Evolutionary conservation across 2,797 vertebrate genomes (phyloP).

Genomic region (Falco naumanni): DNA sequence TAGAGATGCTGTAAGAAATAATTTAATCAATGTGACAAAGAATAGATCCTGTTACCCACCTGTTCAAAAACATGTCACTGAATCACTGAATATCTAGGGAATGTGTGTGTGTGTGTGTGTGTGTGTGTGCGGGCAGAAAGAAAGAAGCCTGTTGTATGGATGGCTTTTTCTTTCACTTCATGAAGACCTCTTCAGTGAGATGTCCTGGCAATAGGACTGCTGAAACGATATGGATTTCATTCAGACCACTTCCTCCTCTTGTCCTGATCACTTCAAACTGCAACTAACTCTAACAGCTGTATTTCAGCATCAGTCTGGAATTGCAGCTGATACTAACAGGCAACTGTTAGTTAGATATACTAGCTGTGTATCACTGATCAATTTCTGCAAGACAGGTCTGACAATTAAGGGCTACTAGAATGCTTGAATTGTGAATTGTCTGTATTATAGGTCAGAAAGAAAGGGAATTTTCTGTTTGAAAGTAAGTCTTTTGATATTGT

Average conservation of each 20-base stretch:
- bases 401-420: not conserved
- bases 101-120: no score
- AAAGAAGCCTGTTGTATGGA: not conserved
- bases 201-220: not conserved
- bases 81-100: not conserved
- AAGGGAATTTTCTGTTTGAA: conserved; percentile 10
- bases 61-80: not conserved
- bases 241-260: not conserved
- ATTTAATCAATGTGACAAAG: not conserved
- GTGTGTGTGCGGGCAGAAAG: fast-evolving
- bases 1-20: not conserved
- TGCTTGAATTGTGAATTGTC: not conserved
- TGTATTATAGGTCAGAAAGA: not conserved
- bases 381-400: not conserved
- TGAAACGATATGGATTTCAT: not conserved
- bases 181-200: not conserved
- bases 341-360: not conserved
- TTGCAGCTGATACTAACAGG: not conserved
- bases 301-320: not conserved
- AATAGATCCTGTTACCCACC: not conserved
- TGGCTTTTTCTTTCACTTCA: not conserved
- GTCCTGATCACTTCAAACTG: not conserved
- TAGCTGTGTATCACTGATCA: not conserved
- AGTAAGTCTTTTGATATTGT: not conserved
- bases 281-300: not conserved